These are phyloP conservation scores for Buceros bicornis DNA, from an alignment of 2,797 vertebrate species.

Conservation along the genomic window DNA sequence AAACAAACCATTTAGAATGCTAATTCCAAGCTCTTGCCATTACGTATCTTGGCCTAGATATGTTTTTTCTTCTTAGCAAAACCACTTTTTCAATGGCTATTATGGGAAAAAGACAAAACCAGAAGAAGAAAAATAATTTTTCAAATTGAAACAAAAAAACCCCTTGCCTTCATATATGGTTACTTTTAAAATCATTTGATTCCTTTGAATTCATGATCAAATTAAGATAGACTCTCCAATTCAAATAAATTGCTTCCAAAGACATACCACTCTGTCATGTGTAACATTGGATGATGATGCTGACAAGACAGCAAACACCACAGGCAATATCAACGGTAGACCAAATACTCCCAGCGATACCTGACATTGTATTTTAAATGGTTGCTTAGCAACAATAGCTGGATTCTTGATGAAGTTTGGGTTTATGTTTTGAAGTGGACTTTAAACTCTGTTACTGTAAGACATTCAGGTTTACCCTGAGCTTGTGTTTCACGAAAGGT, in stretches of 20 bases:
- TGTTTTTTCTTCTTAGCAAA: not conserved
- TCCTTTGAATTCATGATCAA: not conserved
- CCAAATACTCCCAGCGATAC: not conserved
- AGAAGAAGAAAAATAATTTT: not conserved
- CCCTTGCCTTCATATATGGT: fast-evolving
- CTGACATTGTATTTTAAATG: not conserved
- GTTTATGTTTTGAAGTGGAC: not conserved
- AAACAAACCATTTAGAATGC: not conserved
- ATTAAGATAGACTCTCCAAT: not conserved
- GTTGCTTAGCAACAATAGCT: not conserved
- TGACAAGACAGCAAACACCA: fast-evolving
- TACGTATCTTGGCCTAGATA: not conserved
- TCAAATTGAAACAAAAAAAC: not conserved
- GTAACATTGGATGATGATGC: not conserved
- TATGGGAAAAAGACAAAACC: not conserved
- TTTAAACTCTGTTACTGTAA: not conserved
- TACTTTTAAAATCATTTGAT: not conserved
- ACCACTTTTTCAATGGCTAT: not conserved
- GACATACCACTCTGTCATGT: not conserved
- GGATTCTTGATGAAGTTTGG: not conserved
- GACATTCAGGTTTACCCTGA: not conserved
- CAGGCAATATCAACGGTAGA: not conserved
- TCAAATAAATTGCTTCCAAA: not conserved
- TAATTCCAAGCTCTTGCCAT: not conserved
- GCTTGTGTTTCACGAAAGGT: not conserved